Conservation (phyloP, 2,113 vertebrate species). For the Urocitellus parryii region DNA sequence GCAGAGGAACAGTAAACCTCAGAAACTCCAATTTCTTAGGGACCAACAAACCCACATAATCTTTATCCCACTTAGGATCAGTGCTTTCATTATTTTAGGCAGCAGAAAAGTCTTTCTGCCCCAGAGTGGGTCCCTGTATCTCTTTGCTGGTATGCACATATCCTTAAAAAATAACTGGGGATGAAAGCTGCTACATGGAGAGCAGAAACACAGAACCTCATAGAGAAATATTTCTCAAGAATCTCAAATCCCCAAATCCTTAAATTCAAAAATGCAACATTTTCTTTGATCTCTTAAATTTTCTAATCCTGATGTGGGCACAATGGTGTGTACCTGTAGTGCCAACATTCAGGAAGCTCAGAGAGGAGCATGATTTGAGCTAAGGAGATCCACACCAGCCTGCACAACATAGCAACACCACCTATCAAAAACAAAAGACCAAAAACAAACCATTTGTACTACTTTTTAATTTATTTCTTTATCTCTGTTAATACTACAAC, state of each 20-base stretch:
- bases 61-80: no score
- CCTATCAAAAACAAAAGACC: not conserved
- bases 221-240: not conserved
- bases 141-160: fast-evolving
- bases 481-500: not conserved
- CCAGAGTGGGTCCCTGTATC: not conserved
- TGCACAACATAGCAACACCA: not conserved
- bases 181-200: not conserved
- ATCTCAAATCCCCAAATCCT: not conserved
- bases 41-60: not conserved
- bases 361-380: not conserved
- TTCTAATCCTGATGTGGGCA: not conserved
- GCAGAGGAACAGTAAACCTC: not conserved
- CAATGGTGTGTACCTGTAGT: not conserved
- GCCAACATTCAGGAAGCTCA: not conserved
- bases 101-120: not conserved
- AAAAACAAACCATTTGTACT: not conserved
- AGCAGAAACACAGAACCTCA: not conserved
- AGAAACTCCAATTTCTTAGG: not conserved
- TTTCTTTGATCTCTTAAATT: not conserved
- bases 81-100: not conserved
- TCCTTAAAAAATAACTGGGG: not conserved
- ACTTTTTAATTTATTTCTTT: not conserved
- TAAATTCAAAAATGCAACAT: not conserved
- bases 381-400: not conserved